These are phyloP conservation scores for Sparidentex hasta DNA, from an alignment of 2,797 vertebrate genomes.

Conservation along the genomic window DNA sequence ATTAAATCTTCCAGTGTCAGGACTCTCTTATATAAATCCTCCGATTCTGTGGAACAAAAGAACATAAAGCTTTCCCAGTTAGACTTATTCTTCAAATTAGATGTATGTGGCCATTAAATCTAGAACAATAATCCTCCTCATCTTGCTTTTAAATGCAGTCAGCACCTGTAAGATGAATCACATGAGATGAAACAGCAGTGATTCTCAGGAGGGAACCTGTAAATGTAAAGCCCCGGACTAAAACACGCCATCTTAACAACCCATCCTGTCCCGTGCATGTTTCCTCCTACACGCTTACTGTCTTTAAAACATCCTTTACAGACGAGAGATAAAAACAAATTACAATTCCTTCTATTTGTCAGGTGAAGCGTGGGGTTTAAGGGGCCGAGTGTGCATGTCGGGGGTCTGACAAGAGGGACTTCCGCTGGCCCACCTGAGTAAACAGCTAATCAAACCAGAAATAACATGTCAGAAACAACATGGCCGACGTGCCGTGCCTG, in stretches of 20 bases:
- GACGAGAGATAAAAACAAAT: slow-evolving; percentile 51
- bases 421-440: slow-evolving; percentile 84
- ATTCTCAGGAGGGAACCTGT: slow-evolving; percentile 23
- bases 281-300: slow-evolving; percentile 46
- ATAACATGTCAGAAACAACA: slow-evolving; percentile 80
- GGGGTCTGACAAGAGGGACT: slow-evolving; percentile 58
- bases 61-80: slow-evolving; percentile 31
- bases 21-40: slow-evolving; percentile 93
- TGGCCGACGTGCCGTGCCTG: slow-evolving; percentile 40
- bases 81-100: slow-evolving; percentile 24
- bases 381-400: slow-evolving; percentile 33
- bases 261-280: slow-evolving; percentile 48
- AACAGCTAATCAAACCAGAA: slow-evolving; percentile 86
- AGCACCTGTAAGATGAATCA: slow-evolving; percentile 56
- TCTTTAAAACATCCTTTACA: slow-evolving; percentile 75
- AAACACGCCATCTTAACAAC: slow-evolving; percentile 29
- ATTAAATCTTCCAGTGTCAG: slow-evolving; percentile 95
- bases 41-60: slow-evolving; percentile 87
- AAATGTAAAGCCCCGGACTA: slow-evolving; percentile 12
- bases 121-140: slow-evolving; percentile 23
- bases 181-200: slow-evolving; percentile 30
- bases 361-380: slow-evolving; percentile 69
- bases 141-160: slow-evolving; percentile 40
- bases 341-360: slow-evolving; percentile 49
- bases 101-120: slow-evolving; percentile 23